Evolutionary conservation across 2,797 vertebrate genomes (phyloP), one percentile per base, ranked within the genome.

Genomic region (Podargus strigoides): DNA sequence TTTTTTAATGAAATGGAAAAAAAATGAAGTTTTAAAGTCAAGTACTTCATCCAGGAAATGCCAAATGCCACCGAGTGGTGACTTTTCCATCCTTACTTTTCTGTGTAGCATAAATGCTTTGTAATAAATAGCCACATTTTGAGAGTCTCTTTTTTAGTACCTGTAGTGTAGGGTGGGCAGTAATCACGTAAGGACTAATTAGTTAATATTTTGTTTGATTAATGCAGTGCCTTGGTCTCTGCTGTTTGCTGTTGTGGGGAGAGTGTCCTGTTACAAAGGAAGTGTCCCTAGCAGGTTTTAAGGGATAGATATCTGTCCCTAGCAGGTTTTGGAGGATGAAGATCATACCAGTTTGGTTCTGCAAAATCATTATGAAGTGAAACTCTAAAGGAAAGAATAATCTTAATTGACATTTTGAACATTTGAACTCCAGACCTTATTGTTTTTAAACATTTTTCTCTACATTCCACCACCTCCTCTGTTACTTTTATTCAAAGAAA

Each of bases 51-150:
- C 63, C 26, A 55, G 42, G 37, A 80, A 73, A 18, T 62, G 15
- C 34, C 50, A 56, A 21, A 72, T 7, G 21, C 88, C 8, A 16
- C 10, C 14, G 21, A 72, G 17, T 24, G 37, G n/a, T 3, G 8
- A 63, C 74, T 75, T 82, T 63, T 62, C 36, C 52, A 7, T 75
- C 37, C 16, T 41, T 42, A 7, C 67, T 87, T 87, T 69, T 69
- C 49, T 90, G n/a, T 24, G 72, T 72, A 30, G n/a, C 14, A 7
- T 17, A 76, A 53, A 47, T 41, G 20, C 59, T 85, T 79, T 75
- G 3, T 56, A 12, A 26, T 14, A 85, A 7, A 3, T 4, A 5
- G 5, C 12, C 30, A 19, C 2, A 0, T 70, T 82, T 62, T 59
- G 52, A 63, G 30, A 58, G 6, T 52, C 27, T 60, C 18, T 66